Percentiles rank a stretch among this genome's conserved stretches.
Evolutionary conservation across 1,140 invertebrate species (phyloP).

Genomic region (Cryptotermes secundus): DNA sequence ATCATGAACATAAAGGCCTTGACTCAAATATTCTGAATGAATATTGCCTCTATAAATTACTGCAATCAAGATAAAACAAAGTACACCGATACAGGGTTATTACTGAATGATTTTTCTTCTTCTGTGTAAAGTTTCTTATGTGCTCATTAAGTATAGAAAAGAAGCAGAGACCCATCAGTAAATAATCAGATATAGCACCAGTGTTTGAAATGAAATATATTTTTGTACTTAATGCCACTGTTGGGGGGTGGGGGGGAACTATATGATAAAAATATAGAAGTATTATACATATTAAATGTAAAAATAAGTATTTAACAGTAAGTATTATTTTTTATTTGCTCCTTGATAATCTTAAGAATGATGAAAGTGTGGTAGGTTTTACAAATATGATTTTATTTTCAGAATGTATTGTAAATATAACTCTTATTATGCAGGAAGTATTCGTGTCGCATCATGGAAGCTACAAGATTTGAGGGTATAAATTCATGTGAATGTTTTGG

Average conservation of each 20-base stretch:
- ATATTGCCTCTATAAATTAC: background rate
- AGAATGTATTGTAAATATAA: background rate
- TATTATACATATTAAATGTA: conserved; percentile 14
- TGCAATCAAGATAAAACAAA: background rate
- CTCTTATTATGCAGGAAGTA: background rate
- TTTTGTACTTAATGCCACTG: background rate
- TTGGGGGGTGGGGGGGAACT: background rate
- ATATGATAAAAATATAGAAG: background rate
- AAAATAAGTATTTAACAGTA: background rate
- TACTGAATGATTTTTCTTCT: background rate
- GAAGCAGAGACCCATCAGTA: background rate
- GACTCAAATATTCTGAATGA: background rate
- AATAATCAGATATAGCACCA: background rate
- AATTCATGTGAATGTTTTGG: no score
- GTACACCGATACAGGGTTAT: background rate
- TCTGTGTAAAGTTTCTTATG: background rate
- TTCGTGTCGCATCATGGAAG: background rate
- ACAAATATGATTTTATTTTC: background rate
- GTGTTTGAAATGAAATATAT: conserved; percentile 3
- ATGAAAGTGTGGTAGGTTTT: background rate
- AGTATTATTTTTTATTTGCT: background rate
- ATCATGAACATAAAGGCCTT: background rate
- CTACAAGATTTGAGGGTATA: no score
- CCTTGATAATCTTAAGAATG: background rate
- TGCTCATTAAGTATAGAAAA: background rate